Evolutionary conservation across 1,140 invertebrate genomes (phyloP).

Genomic region (Drosophila seguyi): DNA sequence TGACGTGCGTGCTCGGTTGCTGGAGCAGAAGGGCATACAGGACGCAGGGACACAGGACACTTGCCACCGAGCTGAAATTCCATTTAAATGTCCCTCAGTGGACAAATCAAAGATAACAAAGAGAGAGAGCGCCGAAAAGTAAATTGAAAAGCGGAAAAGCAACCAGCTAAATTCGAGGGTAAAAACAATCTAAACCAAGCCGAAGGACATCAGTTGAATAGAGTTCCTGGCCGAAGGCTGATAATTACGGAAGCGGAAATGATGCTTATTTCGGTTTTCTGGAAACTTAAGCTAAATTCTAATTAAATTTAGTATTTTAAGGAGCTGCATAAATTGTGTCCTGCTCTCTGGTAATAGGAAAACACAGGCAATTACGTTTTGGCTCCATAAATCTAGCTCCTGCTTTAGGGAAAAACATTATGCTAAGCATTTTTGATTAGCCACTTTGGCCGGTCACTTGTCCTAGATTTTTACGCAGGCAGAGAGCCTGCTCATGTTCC

Average conservation of each 20-base stretch:
- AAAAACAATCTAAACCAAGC: not conserved
- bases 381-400: conserved; percentile 32
- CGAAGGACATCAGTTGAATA: not conserved
- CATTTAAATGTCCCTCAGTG: conserved; percentile 78
- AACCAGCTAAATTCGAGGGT: not conserved
- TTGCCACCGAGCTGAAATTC: conserved; percentile 39
- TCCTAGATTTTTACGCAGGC: conserved; percentile 30
- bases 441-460: conserved; percentile 20
- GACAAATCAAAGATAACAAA: conserved; percentile 78
- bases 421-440: conserved; percentile 43
- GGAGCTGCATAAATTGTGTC: not conserved
- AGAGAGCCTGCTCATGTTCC: not conserved
- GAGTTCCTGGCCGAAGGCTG: not conserved
- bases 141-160: conserved; percentile 59
- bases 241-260: not conserved
- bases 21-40: not conserved
- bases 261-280: not conserved
- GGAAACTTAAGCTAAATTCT: not conserved
- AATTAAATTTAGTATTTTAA: not conserved
- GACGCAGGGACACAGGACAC: not conserved
- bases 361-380: conserved; percentile 17
- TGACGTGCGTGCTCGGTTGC: conserved; percentile 15
- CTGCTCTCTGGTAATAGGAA: not conserved
- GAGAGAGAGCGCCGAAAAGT: conserved; percentile 22
- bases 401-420: not conserved